phyloP scores from a whole-genome alignment of 1,140 invertebrate species.

The Drosophila novamexicana region DNA sequence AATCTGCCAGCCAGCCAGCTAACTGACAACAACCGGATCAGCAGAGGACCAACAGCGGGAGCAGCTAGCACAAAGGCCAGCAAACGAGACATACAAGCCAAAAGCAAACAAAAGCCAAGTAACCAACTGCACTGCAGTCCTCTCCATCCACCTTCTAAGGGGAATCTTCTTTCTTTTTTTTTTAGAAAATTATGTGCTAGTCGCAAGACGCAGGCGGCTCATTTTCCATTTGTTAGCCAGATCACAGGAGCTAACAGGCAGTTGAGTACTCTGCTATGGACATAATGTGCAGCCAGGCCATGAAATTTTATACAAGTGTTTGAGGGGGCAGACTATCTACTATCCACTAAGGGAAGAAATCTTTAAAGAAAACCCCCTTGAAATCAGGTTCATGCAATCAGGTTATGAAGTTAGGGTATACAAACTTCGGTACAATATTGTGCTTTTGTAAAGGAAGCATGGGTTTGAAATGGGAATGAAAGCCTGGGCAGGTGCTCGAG shows the following conservation, averaged over 20 bases:
- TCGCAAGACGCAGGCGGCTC: not conserved
- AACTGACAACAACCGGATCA: slow-evolving; percentile 13
- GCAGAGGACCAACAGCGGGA: slow-evolving; percentile 25
- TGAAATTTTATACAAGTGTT: too few relatives aligned
- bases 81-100: slow-evolving; percentile 59
- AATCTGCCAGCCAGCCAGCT: slow-evolving; percentile 47
- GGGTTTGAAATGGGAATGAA: slow-evolving; percentile 5
- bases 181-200: slow-evolving; percentile 19
- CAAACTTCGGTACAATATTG: not conserved
- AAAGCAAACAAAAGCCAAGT: slow-evolving; percentile 59
- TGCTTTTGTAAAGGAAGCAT: not conserved
- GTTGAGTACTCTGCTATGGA: too few relatives aligned
- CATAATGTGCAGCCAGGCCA: too few relatives aligned
- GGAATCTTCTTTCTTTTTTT: not conserved
- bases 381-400: not conserved
- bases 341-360: too few relatives aligned
- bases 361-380: not conserved
- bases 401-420: not conserved
- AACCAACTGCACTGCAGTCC: slow-evolving; percentile 26
- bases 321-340: too few relatives aligned
- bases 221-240: not conserved
- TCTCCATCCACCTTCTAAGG: not conserved
- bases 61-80: slow-evolving; percentile 50
- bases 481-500: slow-evolving; percentile 46
- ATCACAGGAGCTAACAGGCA: not conserved